Evolutionary conservation across 2,888 invertebrate species (phyloP), one percentile per base, ranked within the genome.

Genomic region (Drosophila paranaensis): DNA sequence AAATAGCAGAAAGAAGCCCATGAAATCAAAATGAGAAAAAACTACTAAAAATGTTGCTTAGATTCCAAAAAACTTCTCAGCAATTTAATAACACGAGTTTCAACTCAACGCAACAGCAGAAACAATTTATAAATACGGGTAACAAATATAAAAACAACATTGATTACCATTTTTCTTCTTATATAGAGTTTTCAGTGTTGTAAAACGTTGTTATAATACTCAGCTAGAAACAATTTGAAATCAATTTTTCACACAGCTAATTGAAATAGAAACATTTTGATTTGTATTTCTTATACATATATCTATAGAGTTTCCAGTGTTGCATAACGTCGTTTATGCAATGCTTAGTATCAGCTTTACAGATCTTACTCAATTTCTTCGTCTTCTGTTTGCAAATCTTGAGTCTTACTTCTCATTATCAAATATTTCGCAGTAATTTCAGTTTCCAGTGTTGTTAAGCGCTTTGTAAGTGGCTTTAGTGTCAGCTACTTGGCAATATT

Each of bases 31-130:
- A 9, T 25, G 25, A 54, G 45, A 54, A 53, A 77, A 71, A 62
- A 57, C 27, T 74, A 53, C 63, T 64, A 53, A 83, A 81, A 84
- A 84, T 72, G 71, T 77, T 66, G 50, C 65, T 54, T 57, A 55
- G 71, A 82, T 74, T 74, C 72, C 74, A 37, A 55, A 78, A 82
- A 55, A 78, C 76, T 81, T 81, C 72, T 72, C 80, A 74, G 74
- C 75, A 74, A 88, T 87, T 84, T 79, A 81, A 82, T 78, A 86
- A 86, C 87, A 86, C 81, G 84, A 88, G 60, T 86, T 82, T 82
- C 74, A 79, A 86, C 88, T 88, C 84, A 82, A 69, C 71, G 80
- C 68, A 68, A 68, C 65, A 66, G n/a, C 40, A 37, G 30, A 72
- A 77, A 56, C 60, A 68, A 72, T 72, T 75, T 66, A 72, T 75